A percentile compares a stretch with the other conserved stretches of the same genome.
Evolutionary conservation across 2,888 invertebrate genomes (phyloP).

Genomic region (Drosophila barbarae): DNA sequence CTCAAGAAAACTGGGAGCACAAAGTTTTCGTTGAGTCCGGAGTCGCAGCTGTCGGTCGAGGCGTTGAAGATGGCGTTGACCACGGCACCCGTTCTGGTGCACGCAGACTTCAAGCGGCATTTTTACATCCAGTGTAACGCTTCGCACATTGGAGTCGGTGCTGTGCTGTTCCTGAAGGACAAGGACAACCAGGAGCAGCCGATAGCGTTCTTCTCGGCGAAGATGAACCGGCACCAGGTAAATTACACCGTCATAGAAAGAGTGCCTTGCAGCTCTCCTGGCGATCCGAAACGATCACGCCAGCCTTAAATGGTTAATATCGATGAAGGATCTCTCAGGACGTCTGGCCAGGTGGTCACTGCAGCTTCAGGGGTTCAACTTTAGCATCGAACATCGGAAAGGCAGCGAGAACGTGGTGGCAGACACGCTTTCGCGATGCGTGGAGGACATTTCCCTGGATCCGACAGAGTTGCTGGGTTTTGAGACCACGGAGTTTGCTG

Average conservation of each 20-base stretch:
- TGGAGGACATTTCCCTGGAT: no score
- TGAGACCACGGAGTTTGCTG: no score
- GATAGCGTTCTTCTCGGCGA: neutral
- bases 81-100: neutral
- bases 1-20: neutral
- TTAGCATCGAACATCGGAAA: no score
- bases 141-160: neutral
- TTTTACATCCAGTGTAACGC: neutral
- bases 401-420: no score
- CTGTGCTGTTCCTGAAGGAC: neutral
- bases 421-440: no score
- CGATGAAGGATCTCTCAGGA: no score
- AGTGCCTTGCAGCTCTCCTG: neutral
- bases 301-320: no score
- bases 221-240: neutral
- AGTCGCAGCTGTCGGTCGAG: neutral
- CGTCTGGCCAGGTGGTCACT: no score
- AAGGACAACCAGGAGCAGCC: neutral
- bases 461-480: no score
- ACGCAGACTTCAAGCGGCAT: neutral
- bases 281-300: neutral
- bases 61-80: neutral
- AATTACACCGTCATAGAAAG: neutral
- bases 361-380: no score
- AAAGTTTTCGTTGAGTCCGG: neutral